Conservation (phyloP, 1,140 invertebrate genomes). For the Mylabris phalerata region DNA sequence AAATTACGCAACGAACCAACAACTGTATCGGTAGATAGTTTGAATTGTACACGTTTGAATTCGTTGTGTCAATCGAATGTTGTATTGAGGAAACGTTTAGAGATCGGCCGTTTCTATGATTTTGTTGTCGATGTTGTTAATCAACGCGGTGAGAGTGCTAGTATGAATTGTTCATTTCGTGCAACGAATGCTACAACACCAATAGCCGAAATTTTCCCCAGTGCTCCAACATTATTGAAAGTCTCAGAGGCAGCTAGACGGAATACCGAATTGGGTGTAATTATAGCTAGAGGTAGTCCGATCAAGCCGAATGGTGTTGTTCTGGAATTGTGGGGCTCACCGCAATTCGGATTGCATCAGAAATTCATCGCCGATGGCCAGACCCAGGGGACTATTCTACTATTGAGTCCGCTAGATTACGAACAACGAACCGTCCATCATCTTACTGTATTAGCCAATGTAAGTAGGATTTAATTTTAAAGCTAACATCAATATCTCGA, state of each 20-base stretch:
- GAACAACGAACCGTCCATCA: slow-evolving; percentile 79
- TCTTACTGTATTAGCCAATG: slow-evolving; percentile 71
- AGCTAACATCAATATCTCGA: not conserved
- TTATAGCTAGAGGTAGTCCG: slow-evolving; percentile 71
- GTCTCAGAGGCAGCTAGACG: slow-evolving; percentile 70
- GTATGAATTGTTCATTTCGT: slow-evolving; percentile 71
- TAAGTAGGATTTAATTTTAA: slow-evolving; percentile 44
- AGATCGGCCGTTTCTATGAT: slow-evolving; percentile 72
- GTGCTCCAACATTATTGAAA: slow-evolving; percentile 70
- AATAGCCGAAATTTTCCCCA: slow-evolving; percentile 73
- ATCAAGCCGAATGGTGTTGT: slow-evolving; percentile 67
- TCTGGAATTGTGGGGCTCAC: slow-evolving; percentile 68
- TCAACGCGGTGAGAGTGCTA: slow-evolving; percentile 68
- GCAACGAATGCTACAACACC: slow-evolving; percentile 75
- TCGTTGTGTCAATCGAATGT: slow-evolving; percentile 78
- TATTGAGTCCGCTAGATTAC: slow-evolving; percentile 72
- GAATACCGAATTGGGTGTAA: slow-evolving; percentile 71
- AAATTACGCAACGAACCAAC: slow-evolving; percentile 61
- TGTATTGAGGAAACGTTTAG: slow-evolving; percentile 62
- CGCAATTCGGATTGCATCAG: slow-evolving; percentile 69
- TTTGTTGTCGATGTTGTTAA: slow-evolving; percentile 70
- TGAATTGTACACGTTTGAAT: slow-evolving; percentile 75
- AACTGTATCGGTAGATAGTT: slow-evolving; percentile 61
- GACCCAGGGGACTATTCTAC: slow-evolving; percentile 67
- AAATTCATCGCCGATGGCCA: slow-evolving; percentile 63